Evolutionary conservation across 2,797 vertebrate species (phyloP).

Genomic region (Adelosebastes latens): DNA sequence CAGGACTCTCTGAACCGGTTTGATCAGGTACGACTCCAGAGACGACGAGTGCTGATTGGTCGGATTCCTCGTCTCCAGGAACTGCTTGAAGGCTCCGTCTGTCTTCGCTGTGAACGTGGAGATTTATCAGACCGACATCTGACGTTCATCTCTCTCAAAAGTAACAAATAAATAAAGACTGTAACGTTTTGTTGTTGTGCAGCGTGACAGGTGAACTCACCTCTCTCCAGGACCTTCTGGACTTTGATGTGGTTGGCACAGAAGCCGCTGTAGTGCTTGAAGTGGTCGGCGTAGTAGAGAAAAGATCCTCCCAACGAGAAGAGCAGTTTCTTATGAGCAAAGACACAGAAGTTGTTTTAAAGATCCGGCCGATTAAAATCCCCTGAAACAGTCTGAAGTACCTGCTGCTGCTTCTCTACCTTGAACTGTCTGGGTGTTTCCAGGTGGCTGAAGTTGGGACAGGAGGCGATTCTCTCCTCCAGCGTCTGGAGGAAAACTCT

Average conservation of each 20-base stretch:
- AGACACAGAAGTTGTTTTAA: background rate
- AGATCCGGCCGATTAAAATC: accelerated
- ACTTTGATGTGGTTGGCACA: conserved; percentile 97
- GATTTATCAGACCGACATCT: background rate
- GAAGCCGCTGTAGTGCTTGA: conserved; percentile 97
- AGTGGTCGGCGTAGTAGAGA: conserved; percentile 96
- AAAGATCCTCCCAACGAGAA: conserved; percentile 94
- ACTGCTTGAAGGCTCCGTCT: conserved; percentile 91
- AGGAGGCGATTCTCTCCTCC: conserved; percentile 89
- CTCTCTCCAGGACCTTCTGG: conserved; percentile 96
- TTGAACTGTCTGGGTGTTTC: conserved; percentile 91
- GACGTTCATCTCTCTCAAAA: background rate
- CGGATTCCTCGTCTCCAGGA: conserved; percentile 92
- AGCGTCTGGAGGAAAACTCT: conserved; percentile 94
- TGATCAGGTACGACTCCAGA: conserved; percentile 96
- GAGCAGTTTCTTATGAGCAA: conserved; percentile 86
- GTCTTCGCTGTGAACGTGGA: conserved; percentile 86
- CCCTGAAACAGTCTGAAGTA: background rate
- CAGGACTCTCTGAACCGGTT: conserved; percentile 95
- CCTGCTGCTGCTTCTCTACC: conserved; percentile 66
- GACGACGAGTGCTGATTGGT: conserved; percentile 96
- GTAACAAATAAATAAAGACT: background rate
- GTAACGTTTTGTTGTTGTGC: background rate
- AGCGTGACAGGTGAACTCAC: conserved; percentile 62
- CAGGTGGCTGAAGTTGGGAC: conserved; percentile 86